Conservation (phyloP, 2,888 invertebrate genomes). For the Homarus gammarus region DNA sequence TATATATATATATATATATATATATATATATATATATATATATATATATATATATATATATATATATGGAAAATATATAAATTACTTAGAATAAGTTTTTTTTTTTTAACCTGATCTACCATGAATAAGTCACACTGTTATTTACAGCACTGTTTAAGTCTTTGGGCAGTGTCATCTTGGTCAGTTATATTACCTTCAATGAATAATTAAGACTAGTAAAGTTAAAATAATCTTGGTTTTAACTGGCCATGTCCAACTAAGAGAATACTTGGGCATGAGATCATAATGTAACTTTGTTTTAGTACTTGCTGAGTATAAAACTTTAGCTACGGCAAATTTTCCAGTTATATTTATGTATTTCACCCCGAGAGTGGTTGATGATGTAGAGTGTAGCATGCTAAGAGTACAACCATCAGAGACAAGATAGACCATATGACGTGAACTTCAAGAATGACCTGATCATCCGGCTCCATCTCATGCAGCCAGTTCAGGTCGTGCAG, state of each 20-base stretch:
- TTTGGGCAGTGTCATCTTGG: conserved; percentile 11
- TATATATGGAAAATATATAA: background rate
- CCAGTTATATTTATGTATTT: background rate
- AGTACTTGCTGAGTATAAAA: background rate
- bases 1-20: too few species aligned
- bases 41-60: background rate
- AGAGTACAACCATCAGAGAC: conserved; percentile 74
- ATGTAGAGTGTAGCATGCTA: conserved; percentile 70
- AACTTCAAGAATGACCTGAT: conserved; percentile 73
- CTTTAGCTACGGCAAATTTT: background rate
- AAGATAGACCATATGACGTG: conserved; percentile 76
- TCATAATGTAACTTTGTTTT: background rate
- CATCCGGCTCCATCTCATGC: conserved; percentile 72
- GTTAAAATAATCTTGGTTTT: background rate
- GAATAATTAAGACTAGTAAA: background rate
- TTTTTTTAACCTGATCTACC: background rate
- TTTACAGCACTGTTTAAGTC: background rate
- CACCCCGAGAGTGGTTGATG: conserved; percentile 33
- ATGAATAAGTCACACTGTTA: conserved; percentile 6
- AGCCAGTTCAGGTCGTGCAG: conserved; percentile 75
- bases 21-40: too few species aligned
- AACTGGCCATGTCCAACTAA: background rate
- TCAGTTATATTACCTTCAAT: background rate
- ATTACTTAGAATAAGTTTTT: background rate
- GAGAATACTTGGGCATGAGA: background rate